phyloP scores from a whole-genome alignment of 2,888 invertebrate genomes.

The Acanthosepion pharaonis region DNA sequence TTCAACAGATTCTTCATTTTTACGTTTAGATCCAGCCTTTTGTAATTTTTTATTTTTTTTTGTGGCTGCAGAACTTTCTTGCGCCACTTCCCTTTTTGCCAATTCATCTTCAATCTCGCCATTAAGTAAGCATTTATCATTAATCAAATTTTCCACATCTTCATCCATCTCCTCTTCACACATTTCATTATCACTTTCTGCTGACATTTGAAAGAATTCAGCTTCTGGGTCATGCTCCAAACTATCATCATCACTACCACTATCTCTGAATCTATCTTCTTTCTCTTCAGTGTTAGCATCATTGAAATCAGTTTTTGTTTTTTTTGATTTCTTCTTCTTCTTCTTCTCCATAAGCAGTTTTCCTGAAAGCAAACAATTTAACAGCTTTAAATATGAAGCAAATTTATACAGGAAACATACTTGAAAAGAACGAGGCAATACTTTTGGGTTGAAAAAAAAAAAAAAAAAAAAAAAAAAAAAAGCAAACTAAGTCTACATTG shows the following conservation, averaged over 20 bases:
- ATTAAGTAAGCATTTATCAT: background rate
- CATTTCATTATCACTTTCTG: constrained; percentile 4
- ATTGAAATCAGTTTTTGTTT: constrained; percentile 51
- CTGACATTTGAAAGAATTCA: background rate
- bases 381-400: background rate
- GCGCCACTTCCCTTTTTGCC: background rate
- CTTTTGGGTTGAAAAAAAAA: too few relatives aligned
- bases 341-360: background rate
- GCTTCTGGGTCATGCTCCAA: constrained; percentile 24
- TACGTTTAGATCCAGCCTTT: background rate
- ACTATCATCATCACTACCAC: background rate
- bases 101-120: constrained; percentile 35
- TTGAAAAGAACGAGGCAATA: background rate
- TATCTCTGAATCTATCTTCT: background rate
- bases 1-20: background rate
- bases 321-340: background rate
- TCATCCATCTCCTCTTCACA: background rate
- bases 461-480: too few relatives aligned
- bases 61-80: constrained; percentile 48
- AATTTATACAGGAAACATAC: background rate
- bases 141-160: background rate
- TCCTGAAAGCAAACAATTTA: background rate
- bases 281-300: constrained; percentile 49
- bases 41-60: background rate
- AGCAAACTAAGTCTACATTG: too few relatives aligned